Evolutionary conservation across 2,113 vertebrate species (phyloP).

Genomic region (Pangasianodon hypophthalmus): DNA sequence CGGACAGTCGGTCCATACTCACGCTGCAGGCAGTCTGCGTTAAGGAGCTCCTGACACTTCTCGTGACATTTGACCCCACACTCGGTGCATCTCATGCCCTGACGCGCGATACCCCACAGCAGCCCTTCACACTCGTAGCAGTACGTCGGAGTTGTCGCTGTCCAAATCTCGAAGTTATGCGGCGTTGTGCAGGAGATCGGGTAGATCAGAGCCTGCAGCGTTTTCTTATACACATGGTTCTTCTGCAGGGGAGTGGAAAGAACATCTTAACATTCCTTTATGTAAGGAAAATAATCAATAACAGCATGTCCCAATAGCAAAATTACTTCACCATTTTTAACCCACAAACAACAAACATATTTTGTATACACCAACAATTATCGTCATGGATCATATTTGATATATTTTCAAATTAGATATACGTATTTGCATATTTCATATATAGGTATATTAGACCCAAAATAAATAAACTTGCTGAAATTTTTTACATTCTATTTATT

Average conservation of each 20-base stretch:
- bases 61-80: slow-evolving; percentile 98
- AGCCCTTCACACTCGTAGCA: slow-evolving; percentile 98
- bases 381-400: background rate
- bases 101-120: slow-evolving; percentile 95
- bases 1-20: slow-evolving; percentile 63
- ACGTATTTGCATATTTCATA: background rate
- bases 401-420: background rate
- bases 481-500: background rate
- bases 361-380: background rate
- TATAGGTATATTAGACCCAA: background rate
- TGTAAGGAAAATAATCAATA: too few relatives aligned
- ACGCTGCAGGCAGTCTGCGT: slow-evolving; percentile 96
- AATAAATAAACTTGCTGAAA: background rate
- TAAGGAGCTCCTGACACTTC: slow-evolving; percentile 97
- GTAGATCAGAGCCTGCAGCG: slow-evolving; percentile 97
- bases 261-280: too few relatives aligned
- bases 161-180: slow-evolving; percentile 97
- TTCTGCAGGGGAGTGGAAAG: slow-evolving; percentile 78
- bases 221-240: slow-evolving; percentile 97
- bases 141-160: slow-evolving; percentile 95
- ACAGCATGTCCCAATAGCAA: background rate
- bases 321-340: background rate
- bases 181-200: slow-evolving; percentile 98
- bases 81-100: slow-evolving; percentile 95
- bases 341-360: background rate